Percentiles rank a stretch among this genome's conserved stretches.
Conservation (phyloP, 2,888 invertebrate genomes). For the Thymelicus lineola region DNA sequence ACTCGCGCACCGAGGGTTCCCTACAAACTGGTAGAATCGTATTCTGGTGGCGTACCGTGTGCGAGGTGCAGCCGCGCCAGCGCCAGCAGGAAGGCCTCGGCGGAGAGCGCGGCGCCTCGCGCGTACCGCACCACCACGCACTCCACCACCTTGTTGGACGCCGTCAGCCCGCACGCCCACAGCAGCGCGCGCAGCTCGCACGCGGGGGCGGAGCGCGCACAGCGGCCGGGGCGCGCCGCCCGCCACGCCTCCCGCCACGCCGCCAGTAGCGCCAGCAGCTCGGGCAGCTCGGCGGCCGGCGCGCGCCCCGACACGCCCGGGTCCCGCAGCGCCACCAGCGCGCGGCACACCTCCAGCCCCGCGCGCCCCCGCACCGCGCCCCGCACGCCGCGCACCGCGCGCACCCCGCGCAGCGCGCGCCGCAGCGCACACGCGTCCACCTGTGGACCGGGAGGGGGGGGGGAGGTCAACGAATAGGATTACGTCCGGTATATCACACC, state of each 20-base stretch:
- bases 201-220: slow-evolving; percentile 43
- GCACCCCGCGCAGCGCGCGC: slow-evolving; percentile 43
- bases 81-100: slow-evolving; percentile 41
- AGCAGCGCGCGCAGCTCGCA: slow-evolving; percentile 87
- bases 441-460: slow-evolving; percentile 21
- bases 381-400: slow-evolving; percentile 81
- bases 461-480: no score
- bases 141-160: slow-evolving; percentile 90
- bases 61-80: slow-evolving; percentile 61
- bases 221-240: slow-evolving; percentile 36
- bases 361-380: slow-evolving; percentile 74
- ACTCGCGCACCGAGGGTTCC: no score
- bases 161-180: slow-evolving; percentile 87
- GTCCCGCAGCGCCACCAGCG: slow-evolving; percentile 88
- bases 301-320: slow-evolving; percentile 87
- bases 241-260: slow-evolving; percentile 50
- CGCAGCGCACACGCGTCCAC: slow-evolving; percentile 48
- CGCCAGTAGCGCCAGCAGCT: slow-evolving; percentile 86
- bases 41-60: slow-evolving; percentile 55
- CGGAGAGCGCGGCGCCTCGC: slow-evolving; percentile 55
- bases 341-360: slow-evolving; percentile 87
- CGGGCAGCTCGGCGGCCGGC: slow-evolving; percentile 85
- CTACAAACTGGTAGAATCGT: no score
- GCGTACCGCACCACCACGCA: slow-evolving; percentile 88
- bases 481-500: no score